A percentile compares a stretch with the other conserved stretches of the same genome.
Conservation (phyloP, 1,140 invertebrate genomes). For the Drosophila nigromelanica region DNA sequence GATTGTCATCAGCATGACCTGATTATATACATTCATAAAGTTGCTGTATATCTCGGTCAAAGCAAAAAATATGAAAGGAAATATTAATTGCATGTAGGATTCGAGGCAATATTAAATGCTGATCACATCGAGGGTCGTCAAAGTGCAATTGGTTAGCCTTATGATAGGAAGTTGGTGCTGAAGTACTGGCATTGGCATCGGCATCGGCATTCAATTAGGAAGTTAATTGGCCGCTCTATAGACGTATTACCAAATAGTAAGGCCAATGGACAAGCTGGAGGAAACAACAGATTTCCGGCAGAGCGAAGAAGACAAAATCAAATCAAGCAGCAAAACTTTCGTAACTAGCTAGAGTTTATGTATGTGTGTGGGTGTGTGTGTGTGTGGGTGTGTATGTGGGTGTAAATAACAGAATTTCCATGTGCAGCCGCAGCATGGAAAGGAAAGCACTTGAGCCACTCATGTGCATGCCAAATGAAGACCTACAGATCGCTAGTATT, state of each 20-base stretch:
- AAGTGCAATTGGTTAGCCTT: conserved; percentile 54
- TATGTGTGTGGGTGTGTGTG: conserved; percentile 26
- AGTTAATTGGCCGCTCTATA: conserved; percentile 63
- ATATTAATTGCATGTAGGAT: conserved; percentile 62
- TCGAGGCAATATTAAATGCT: conserved; percentile 47
- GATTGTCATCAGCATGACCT: too few relatives aligned
- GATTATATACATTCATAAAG: too few relatives aligned
- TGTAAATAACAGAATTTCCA: too few relatives aligned
- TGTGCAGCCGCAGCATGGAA: too few relatives aligned
- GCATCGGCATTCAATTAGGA: conserved; percentile 73
- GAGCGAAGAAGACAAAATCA: conserved; percentile 50
- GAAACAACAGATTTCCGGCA: conserved; percentile 69
- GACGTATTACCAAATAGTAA: conserved; percentile 52
- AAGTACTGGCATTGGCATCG: conserved; percentile 7
- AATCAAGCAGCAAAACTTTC: conserved; percentile 78
- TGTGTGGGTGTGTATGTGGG: conserved; percentile 8
- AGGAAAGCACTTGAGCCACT: conserved; percentile 26
- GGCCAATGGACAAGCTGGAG: conserved; percentile 36
- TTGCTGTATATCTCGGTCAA: neutral
- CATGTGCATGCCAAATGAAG: conserved; percentile 80
- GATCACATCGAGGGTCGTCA: conserved; percentile 52
- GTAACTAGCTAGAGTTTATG: conserved; percentile 43
- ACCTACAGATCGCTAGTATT: conserved; percentile 55
- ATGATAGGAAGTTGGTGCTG: conserved; percentile 28
- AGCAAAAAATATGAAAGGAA: conserved; percentile 35